Conservation (phyloP, 2,113 vertebrate genomes). For the Dendrocopos noguchii region DNA sequence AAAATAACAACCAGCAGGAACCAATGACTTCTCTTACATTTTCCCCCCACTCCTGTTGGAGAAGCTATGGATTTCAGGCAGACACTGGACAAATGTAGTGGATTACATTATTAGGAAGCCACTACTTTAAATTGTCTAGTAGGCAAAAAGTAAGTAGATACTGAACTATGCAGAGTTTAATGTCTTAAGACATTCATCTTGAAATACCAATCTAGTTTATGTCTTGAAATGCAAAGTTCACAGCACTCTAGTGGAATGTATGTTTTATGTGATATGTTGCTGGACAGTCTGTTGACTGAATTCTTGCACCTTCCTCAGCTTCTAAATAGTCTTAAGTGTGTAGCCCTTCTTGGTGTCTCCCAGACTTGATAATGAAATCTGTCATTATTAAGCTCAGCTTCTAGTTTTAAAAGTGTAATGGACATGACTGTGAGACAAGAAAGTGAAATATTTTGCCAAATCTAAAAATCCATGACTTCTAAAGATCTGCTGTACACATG, state of each 20-base stretch:
- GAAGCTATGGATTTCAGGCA: not conserved
- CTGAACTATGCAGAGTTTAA: not conserved
- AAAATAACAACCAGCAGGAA: not conserved
- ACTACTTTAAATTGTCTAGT: not conserved
- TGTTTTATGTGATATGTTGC: not conserved
- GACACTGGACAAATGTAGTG: not conserved
- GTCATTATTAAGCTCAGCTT: not conserved
- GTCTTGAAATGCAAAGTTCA: not conserved
- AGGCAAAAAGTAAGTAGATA: not conserved
- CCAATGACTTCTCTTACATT: no score
- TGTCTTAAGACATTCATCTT: not conserved
- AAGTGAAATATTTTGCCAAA: not conserved
- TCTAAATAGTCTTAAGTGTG: not conserved
- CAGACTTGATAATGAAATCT: not conserved
- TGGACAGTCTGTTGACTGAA: not conserved
- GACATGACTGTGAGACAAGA: not conserved
- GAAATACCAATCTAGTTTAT: not conserved
- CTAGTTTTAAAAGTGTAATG: not conserved
- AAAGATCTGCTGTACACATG: not conserved
- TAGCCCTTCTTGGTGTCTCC: not conserved
- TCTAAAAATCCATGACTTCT: not conserved
- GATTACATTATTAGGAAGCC: not conserved
- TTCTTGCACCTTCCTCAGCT: not conserved
- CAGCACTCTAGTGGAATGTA: not conserved
- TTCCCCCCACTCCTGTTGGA: fast-evolving